phyloP scores from a whole-genome alignment of 2,113 vertebrate species.

The Xenopus laevis region DNA sequence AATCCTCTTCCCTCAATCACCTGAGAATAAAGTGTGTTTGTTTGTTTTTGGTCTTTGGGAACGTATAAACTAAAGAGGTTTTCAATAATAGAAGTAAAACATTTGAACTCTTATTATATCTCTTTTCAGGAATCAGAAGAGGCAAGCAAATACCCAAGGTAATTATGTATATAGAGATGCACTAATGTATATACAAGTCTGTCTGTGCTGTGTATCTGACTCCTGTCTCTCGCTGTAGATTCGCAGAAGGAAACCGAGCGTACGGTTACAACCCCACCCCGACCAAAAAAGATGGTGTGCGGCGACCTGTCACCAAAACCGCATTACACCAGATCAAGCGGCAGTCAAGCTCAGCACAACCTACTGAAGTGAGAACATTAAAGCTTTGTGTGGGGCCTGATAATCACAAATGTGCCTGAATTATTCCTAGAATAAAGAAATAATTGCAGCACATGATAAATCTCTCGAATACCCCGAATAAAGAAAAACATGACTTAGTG shows the following conservation, averaged over 20 bases:
- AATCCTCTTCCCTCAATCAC: too few species aligned
- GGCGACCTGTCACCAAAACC: conserved; percentile 56
- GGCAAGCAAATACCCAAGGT: conserved; percentile 51
- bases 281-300: conserved; percentile 55
- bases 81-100: too few species aligned
- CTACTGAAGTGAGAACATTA: conserved; percentile 52
- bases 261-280: conserved; percentile 68
- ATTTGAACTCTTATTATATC: not conserved
- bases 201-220: not conserved
- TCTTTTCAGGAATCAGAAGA: conserved; percentile 71
- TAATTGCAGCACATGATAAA: too few species aligned
- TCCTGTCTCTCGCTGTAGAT: conserved; percentile 44
- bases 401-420: too few species aligned
- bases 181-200: too few species aligned
- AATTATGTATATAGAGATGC: conserved; percentile 48
- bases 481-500: too few species aligned
- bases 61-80: too few species aligned
- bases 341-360: conserved; percentile 14
- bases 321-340: conserved; percentile 59
- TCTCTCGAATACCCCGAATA: too few species aligned
- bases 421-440: too few species aligned
- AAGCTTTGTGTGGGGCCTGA: too few species aligned
- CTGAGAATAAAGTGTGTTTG: too few species aligned
- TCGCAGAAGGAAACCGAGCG: conserved; percentile 46
- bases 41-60: too few species aligned